A percentile compares a stretch with the other conserved stretches of the same genome.
Evolutionary conservation across 1,140 invertebrate species (phyloP).

Genomic region (Leptinotarsa defecta): DNA sequence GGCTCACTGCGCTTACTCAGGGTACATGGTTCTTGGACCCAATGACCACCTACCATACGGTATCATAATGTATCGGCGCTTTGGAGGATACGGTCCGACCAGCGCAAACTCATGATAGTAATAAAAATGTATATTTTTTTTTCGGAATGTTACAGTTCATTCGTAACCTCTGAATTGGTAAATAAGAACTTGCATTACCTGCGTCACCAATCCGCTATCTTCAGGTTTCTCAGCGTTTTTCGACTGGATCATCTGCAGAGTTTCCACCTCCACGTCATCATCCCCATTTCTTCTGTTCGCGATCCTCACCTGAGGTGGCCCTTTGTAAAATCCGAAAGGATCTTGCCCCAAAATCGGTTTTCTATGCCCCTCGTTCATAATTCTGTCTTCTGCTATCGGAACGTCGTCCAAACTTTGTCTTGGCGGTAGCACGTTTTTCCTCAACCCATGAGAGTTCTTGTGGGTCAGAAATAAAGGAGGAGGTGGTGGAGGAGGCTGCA

Average conservation of each 20-base stretch:
- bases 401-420: constrained; percentile 40
- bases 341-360: constrained; percentile 22
- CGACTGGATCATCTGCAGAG: constrained; percentile 69
- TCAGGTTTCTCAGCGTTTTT: constrained; percentile 51
- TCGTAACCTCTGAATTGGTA: background rate
- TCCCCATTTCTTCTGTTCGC: constrained; percentile 46
- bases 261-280: constrained; percentile 57
- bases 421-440: constrained; percentile 30
- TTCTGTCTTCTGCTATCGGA: constrained; percentile 40
- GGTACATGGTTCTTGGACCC: no score
- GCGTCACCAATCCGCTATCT: constrained; percentile 19
- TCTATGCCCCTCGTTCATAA: constrained; percentile 42
- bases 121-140: no score
- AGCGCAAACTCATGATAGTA: no score
- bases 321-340: constrained; percentile 48
- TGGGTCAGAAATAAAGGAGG: constrained; percentile 38
- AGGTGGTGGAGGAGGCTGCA: constrained; percentile 60
- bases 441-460: constrained; percentile 44
- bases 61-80: no score
- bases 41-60: no score
- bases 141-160: no score
- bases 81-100: no score
- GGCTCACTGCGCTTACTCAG: no score
- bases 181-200: background rate
- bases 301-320: constrained; percentile 48